Conservation (phyloP, 2,113 vertebrate species). For the Trematocara variabile region DNA sequence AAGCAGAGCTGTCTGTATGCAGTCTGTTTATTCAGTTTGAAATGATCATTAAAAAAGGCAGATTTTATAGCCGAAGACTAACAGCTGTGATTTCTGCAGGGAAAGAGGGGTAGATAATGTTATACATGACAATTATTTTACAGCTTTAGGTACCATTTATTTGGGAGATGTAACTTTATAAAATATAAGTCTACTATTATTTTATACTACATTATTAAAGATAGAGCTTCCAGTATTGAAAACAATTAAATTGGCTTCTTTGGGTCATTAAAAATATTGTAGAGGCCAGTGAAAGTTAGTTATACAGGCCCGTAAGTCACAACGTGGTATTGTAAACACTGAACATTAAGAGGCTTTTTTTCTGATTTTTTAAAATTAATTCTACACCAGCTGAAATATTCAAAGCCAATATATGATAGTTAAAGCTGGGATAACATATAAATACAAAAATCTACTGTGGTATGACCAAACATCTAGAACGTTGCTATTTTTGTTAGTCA, state of each 20-base stretch:
- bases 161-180: not conserved
- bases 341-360: not conserved
- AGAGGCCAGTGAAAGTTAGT: not conserved
- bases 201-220: not conserved
- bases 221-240: not conserved
- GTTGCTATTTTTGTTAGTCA: accelerated
- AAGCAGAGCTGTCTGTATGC: not conserved
- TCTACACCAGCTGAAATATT: not conserved
- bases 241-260: not conserved
- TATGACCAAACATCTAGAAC: not conserved
- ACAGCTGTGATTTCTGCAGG: not conserved
- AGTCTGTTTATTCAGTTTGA: not conserved
- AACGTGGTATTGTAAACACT: not conserved
- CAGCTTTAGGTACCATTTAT: not conserved
- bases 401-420: not conserved
- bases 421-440: not conserved
- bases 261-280: not conserved
- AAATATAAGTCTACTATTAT: not conserved
- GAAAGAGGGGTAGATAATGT: not conserved
- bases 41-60: not conserved
- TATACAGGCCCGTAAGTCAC: not conserved
- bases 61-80: not conserved
- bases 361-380: not conserved
- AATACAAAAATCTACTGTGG: not conserved
- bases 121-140: not conserved